A percentile compares a stretch with the other conserved stretches of the same genome.
phyloP scores from a whole-genome alignment of 2,888 invertebrate species.

The Achlya flavicornis region DNA sequence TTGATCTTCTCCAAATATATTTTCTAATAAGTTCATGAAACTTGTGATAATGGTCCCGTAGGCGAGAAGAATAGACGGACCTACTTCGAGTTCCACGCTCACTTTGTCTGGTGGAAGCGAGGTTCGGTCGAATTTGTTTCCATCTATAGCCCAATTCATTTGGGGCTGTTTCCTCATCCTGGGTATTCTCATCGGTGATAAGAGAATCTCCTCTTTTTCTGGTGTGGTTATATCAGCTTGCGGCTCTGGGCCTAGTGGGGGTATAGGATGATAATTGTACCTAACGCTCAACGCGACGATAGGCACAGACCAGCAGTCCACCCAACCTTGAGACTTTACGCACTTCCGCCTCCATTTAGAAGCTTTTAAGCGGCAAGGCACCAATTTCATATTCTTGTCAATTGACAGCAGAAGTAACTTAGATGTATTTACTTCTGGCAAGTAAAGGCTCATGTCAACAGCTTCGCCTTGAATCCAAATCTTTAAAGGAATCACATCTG shows the following conservation, averaged over 20 bases:
- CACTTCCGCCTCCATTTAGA: conserved; percentile 94
- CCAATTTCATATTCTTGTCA: conserved; percentile 93
- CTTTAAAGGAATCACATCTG: conserved; percentile 93
- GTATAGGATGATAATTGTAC: conserved; percentile 96
- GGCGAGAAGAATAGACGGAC: conserved; percentile 94
- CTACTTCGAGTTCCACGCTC: conserved; percentile 96
- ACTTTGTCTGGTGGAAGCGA: conserved; percentile 94
- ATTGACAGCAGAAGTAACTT: conserved; percentile 92
- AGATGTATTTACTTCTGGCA: conserved; percentile 96
- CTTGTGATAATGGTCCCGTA: conserved; percentile 96
- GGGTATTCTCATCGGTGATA: conserved; percentile 96
- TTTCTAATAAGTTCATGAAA: conserved; percentile 96
- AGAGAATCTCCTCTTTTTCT: conserved; percentile 95
- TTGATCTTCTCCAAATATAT: conserved; percentile 98
- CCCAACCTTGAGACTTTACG: conserved; percentile 90
- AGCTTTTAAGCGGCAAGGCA: conserved; percentile 84
- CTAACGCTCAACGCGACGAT: conserved; percentile 95
- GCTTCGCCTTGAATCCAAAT: conserved; percentile 98
- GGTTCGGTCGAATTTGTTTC: conserved; percentile 93
- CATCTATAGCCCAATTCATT: conserved; percentile 86
- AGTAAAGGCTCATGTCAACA: conserved; percentile 93
- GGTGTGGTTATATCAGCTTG: conserved; percentile 97
- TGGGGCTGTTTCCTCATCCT: conserved; percentile 89
- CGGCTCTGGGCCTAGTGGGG: conserved; percentile 93
- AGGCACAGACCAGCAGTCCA: conserved; percentile 98